phyloP scores from a whole-genome alignment of 2,888 invertebrate genomes.

The Eupithecia pulchellata region DNA sequence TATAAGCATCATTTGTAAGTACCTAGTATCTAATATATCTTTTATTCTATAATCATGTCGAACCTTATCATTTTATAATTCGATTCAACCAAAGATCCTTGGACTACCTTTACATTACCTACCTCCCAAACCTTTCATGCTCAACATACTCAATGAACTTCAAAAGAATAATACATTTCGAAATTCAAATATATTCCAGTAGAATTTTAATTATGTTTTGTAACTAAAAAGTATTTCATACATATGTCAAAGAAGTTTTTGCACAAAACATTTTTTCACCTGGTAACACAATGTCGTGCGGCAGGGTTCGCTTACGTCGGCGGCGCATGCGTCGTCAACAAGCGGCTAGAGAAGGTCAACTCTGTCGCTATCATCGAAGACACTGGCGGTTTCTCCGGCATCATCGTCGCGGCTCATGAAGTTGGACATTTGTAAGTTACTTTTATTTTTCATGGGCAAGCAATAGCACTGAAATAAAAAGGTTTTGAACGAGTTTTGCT shows the following conservation, averaged over 20 bases:
- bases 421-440: constrained; percentile 96
- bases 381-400: constrained; percentile 97
- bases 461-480: no score
- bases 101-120: constrained; percentile 5
- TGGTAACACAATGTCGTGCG: constrained; percentile 24
- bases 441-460: not conserved
- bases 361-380: constrained; percentile 98
- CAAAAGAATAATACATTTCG: not conserved
- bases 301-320: constrained; percentile 98
- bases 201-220: not conserved
- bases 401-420: constrained; percentile 98
- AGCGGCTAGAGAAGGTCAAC: constrained; percentile 97
- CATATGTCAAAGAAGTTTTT: not conserved
- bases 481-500: no score
- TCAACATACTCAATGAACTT: not conserved
- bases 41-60: constrained; percentile 3
- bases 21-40: constrained; percentile 16
- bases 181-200: not conserved
- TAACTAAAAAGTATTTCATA: not conserved
- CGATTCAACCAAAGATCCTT: not conserved
- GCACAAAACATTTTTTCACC: not conserved
- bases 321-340: constrained; percentile 98
- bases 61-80: not conserved
- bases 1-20: constrained; percentile 26
- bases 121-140: constrained; percentile 5